Evolutionary conservation across 2,888 invertebrate genomes (phyloP), one percentile per base, ranked within the genome.

Genomic region (Zonitis immaculata): DNA sequence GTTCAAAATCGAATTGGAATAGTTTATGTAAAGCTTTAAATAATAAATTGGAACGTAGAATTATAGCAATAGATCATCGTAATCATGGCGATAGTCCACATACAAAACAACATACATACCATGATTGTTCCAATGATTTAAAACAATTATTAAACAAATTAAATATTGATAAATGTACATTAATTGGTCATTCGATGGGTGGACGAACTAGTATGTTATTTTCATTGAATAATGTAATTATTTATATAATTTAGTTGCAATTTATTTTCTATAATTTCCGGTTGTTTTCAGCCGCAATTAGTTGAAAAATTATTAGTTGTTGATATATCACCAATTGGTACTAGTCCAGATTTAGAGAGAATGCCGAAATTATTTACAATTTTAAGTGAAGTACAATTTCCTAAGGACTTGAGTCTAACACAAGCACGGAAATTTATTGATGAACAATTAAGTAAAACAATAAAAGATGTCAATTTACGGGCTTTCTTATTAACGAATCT

Each of bases 81-180:
- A 97, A 98, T 77, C 98, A 98, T 76, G 98, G 97, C 0, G 92
- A 94, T 58, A 95, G 95, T 69, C 88, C 90, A 1, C 95, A 95
- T 71, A 78, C 85, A 0, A 63, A 79, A 0, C 80, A 84, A 0
- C 89, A 93, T 76, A 82, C 80, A 20, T 95, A 94, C 69, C 74
- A 79, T 8, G 81, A 84, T 35, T 83, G 95, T 81, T 85, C 87
- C 0, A 79, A 78, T 49, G 97, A 97, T 75, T 69, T 95, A 4
- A 72, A 81, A 8, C 76, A 80, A 39, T 78, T 92, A 35, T 75
- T 90, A 55, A 79, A 83, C 61, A 82, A 85, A 59, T 73, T 86
- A 42, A 77, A 81, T 14, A 77, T 91, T 42, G 71, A 80, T 0
- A 85, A 85, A 71, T 83, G 85, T 1, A 78, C 85, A 4, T 68